Percentiles rank a stretch among this genome's conserved stretches.
Evolutionary conservation across 2,888 invertebrate genomes (phyloP).

Genomic region (Athrips mouffetella): DNA sequence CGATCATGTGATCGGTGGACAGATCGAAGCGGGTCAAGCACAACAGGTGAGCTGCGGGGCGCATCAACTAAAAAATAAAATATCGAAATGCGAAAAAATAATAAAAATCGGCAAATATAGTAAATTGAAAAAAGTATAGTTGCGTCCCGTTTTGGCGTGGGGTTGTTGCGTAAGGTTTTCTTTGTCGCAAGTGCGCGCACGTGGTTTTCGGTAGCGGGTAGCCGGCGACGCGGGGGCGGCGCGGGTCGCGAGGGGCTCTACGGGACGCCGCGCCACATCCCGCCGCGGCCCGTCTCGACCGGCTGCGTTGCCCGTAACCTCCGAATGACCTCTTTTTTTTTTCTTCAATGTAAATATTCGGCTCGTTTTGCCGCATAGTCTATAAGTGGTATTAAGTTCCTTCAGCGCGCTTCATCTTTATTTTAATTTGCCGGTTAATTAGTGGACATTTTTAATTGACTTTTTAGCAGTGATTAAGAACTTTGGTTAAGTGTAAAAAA

Average conservation of each 20-base stretch:
- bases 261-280: constrained; percentile 58
- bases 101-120: constrained; percentile 76
- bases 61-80: constrained; percentile 79
- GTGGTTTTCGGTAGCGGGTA: constrained; percentile 58
- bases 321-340: constrained; percentile 77
- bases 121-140: constrained; percentile 74
- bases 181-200: constrained; percentile 64
- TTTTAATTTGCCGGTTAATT: constrained; percentile 42
- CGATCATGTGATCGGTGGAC: constrained; percentile 71
- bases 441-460: constrained; percentile 47
- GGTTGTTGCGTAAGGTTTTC: constrained; percentile 37
- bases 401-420: constrained; percentile 52
- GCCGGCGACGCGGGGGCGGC: constrained; percentile 34
- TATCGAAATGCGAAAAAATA: constrained; percentile 78
- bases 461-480: constrained; percentile 39
- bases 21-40: constrained; percentile 76
- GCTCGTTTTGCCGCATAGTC: constrained; percentile 75
- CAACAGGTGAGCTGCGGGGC: constrained; percentile 75
- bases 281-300: constrained; percentile 74
- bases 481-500: constrained; percentile 37
- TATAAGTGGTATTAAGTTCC: constrained; percentile 77
- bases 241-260: constrained; percentile 39
- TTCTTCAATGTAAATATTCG: constrained; percentile 78
- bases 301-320: constrained; percentile 77
- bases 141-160: constrained; percentile 40